These are phyloP conservation scores for Belonocnema kinseyi DNA, from an alignment of 1,140 invertebrate species.

Conservation along the genomic window DNA sequence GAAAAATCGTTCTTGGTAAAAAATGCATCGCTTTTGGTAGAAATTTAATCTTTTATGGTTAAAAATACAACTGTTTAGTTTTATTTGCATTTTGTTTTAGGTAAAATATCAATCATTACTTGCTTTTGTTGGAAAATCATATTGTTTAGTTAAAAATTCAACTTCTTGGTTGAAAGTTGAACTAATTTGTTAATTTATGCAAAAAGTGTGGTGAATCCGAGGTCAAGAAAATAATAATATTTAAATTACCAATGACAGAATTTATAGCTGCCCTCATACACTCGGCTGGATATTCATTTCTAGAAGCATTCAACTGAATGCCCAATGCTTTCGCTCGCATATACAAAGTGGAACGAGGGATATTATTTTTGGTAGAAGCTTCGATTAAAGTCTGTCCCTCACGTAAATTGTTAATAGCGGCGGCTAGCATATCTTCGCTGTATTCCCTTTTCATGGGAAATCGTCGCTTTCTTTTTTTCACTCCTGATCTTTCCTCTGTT, in stretches of 20 bases:
- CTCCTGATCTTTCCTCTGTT: conserved; percentile 32
- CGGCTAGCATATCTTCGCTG: conserved; percentile 67
- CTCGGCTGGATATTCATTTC: conserved; percentile 73
- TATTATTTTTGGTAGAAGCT: conserved; percentile 68
- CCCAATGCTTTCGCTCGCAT: conserved; percentile 72
- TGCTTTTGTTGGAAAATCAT: no score
- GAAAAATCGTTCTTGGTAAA: no score
- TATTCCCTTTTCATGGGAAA: conserved; percentile 66
- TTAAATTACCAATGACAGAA: conserved; percentile 68
- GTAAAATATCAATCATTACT: no score
- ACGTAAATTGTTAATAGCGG: conserved; percentile 71
- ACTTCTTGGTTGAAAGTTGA: no score
- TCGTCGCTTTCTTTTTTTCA: conserved; percentile 60
- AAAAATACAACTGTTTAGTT: no score
- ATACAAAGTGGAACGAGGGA: conserved; percentile 74
- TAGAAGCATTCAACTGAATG: conserved; percentile 67
- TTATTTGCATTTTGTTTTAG: no score
- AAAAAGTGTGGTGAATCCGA: no score
- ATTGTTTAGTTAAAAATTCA: no score
- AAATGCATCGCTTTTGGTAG: no score
- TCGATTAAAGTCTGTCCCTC: conserved; percentile 70
- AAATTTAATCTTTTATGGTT: no score
- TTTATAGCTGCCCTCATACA: conserved; percentile 73
- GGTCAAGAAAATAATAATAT: neutral
- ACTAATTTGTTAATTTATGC: no score